These are phyloP conservation scores for Sebastes hubbsi DNA, from an alignment of 2,797 vertebrate genomes.

Conservation along the genomic window DNA sequence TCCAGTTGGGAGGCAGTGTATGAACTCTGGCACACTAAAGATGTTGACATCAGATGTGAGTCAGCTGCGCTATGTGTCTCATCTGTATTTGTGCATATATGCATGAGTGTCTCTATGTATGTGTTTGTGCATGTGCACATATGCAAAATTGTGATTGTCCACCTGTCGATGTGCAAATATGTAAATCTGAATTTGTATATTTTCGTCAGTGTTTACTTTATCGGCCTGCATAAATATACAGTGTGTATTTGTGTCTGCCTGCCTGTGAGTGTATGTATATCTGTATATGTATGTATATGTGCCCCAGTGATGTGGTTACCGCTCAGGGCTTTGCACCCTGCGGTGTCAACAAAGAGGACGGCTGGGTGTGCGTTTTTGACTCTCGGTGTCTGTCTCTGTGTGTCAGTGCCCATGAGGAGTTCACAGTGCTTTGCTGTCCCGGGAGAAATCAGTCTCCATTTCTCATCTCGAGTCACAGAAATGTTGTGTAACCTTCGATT, in stretches of 20 bases:
- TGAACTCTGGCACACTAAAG: slow-evolving; percentile 23
- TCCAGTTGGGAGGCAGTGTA: not conserved
- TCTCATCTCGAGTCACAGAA: slow-evolving; percentile 34
- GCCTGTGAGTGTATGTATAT: not conserved
- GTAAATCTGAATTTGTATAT: slow-evolving; percentile 8
- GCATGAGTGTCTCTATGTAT: not conserved
- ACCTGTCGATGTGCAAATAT: not conserved
- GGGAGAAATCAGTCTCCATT: slow-evolving; percentile 32
- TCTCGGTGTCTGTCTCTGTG: slow-evolving; percentile 1
- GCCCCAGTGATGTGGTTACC: not conserved
- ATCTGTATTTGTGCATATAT: not conserved
- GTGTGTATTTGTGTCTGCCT: not conserved
- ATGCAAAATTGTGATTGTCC: not conserved
- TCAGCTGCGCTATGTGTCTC: slow-evolving; percentile 42
- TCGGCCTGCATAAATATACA: not conserved
- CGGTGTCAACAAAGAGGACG: slow-evolving; percentile 18
- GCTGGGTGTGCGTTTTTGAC: slow-evolving; percentile 6
- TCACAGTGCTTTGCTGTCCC: slow-evolving; percentile 6
- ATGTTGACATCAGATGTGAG: slow-evolving; percentile 55
- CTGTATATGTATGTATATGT: too few relatives aligned
- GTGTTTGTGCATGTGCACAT: not conserved
- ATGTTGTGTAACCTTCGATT: slow-evolving; percentile 36
- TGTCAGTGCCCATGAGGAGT: slow-evolving; percentile 22
- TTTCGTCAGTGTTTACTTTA: not conserved
- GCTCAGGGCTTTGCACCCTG: slow-evolving; percentile 7